Evolutionary conservation across 2,113 vertebrate genomes (phyloP).

Genomic region (Dicaeum eximium): DNA sequence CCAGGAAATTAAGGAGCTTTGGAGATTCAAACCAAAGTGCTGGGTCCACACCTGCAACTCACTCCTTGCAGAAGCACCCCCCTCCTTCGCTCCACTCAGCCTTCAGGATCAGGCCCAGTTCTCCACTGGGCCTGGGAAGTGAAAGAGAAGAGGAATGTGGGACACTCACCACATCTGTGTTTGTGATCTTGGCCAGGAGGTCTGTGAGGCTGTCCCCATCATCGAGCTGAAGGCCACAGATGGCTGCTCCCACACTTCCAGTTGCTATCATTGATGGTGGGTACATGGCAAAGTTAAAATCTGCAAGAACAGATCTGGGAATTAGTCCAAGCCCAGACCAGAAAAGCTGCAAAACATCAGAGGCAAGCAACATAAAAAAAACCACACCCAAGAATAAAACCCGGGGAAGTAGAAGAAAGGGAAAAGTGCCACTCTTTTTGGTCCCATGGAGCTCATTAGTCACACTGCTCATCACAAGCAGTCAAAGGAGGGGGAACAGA

Average conservation of each 20-base stretch:
- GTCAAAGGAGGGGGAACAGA: slow-evolving; percentile 57
- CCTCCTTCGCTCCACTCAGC: rapidly evolving
- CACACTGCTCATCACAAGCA: slow-evolving; percentile 56
- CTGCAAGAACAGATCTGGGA: slow-evolving; percentile 70
- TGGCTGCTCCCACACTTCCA: slow-evolving; percentile 91
- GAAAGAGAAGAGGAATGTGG: slow-evolving; percentile 15
- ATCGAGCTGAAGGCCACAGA: slow-evolving; percentile 90
- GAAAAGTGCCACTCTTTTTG: slow-evolving; percentile 54
- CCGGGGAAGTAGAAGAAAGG: slow-evolving; percentile 37
- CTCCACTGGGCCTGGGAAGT: not conserved
- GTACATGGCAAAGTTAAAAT: slow-evolving; percentile 94
- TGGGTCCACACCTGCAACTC: not conserved
- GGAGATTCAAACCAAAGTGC: not conserved
- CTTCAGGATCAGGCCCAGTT: not conserved
- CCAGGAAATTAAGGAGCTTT: not conserved
- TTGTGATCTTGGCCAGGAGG: slow-evolving; percentile 94
- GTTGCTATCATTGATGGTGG: slow-evolving; percentile 96
- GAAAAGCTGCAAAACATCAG: slow-evolving; percentile 65
- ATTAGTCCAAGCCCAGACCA: slow-evolving; percentile 56
- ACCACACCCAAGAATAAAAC: slow-evolving; percentile 56
- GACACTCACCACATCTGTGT: slow-evolving; percentile 92
- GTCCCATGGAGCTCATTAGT: slow-evolving; percentile 47
- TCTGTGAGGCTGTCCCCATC: slow-evolving; percentile 83
- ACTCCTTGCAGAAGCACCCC: rapidly evolving
- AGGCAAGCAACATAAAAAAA: slow-evolving; percentile 54